A percentile compares a stretch with the other conserved stretches of the same genome.
These are phyloP conservation scores for Sinella curviseta DNA, from an alignment of 1,140 invertebrate genomes.

Conservation along the genomic window DNA sequence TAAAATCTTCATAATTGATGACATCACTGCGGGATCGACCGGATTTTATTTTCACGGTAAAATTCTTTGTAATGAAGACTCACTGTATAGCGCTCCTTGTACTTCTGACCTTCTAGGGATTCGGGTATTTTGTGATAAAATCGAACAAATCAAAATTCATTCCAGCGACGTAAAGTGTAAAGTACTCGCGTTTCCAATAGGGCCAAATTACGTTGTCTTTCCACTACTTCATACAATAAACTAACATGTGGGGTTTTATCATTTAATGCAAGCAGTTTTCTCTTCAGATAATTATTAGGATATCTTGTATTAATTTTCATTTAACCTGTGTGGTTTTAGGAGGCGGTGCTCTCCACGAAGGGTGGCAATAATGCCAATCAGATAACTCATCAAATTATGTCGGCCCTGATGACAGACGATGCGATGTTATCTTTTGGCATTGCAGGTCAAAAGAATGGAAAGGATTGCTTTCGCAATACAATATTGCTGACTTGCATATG, in stretches of 20 bases:
- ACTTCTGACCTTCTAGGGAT: not conserved
- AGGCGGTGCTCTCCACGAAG: not conserved
- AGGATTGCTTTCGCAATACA: not conserved
- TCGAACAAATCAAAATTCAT: not conserved
- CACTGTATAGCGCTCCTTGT: not conserved
- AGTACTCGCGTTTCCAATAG: not conserved
- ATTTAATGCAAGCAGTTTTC: not conserved
- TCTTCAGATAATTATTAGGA: no score
- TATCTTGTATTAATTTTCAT: not conserved
- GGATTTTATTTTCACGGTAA: not conserved
- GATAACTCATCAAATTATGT: not conserved
- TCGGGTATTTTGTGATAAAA: not conserved
- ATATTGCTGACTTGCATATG: not conserved
- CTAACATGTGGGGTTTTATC: not conserved
- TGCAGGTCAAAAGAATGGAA: not conserved
- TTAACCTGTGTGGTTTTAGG: not conserved
- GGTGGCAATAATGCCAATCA: not conserved
- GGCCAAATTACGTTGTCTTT: not conserved
- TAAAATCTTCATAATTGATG: not conserved
- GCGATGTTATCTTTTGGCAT: not conserved
- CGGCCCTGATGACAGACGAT: not conserved
- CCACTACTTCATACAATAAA: not conserved
- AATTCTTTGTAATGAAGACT: not conserved
- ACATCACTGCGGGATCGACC: not conserved
- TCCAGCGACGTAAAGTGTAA: not conserved